Evolutionary conservation across 2,888 invertebrate species (phyloP).

Genomic region (Xestia rhomboidea): DNA sequence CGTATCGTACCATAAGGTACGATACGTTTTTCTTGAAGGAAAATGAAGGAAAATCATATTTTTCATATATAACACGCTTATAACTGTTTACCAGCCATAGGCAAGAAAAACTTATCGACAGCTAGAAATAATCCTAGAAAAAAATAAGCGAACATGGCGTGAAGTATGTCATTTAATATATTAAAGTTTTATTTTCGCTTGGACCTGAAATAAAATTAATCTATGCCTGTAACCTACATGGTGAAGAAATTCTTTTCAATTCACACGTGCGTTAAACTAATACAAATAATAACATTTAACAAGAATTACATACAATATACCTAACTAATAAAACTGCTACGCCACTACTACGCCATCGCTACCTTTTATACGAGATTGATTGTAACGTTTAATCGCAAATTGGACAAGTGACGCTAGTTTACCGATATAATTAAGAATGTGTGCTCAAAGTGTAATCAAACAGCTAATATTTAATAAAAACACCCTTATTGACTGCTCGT

Average conservation of each 20-base stretch:
- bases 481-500: constrained; percentile 60
- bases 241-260: neutral
- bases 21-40: constrained; percentile 1
- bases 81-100: neutral
- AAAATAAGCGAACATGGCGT: neutral
- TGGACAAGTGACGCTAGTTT: constrained; percentile 35
- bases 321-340: neutral
- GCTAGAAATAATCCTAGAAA: neutral
- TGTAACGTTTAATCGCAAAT: constrained; percentile 33
- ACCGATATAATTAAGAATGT: constrained; percentile 21
- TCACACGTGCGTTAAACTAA: neutral
- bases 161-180: neutral
- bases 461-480: constrained; percentile 53
- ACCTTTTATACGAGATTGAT: neutral
- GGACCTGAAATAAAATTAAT: neutral
- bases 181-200: neutral
- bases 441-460: constrained; percentile 35
- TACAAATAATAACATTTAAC: neutral
- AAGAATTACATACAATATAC: neutral
- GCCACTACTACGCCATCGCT: neutral
- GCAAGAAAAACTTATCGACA: neutral
- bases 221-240: neutral
- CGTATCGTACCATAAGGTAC: no score
- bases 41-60: neutral
- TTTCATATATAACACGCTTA: neutral